phyloP scores from a whole-genome alignment of 2,797 vertebrate species.

The Lithobates pipiens region DNA sequence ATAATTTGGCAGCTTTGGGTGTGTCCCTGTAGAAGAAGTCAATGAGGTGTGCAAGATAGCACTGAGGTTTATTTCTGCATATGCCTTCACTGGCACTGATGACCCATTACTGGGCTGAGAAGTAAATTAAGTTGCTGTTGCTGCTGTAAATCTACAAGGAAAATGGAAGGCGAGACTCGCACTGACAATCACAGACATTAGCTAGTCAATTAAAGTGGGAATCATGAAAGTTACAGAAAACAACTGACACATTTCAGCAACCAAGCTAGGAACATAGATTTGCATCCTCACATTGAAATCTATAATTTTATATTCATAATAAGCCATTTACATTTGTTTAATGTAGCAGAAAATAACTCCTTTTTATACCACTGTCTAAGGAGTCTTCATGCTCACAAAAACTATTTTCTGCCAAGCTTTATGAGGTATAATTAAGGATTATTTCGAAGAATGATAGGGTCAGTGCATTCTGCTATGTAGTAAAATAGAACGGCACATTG shows the following conservation, averaged over 20 bases:
- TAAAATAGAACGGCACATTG: conserved; percentile 30
- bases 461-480: conserved; percentile 42
- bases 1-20: neutral
- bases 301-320: conserved; percentile 45
- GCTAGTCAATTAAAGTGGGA: conserved; percentile 33
- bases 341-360: conserved; percentile 45
- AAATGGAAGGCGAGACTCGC: neutral
- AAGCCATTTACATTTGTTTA: conserved; percentile 49
- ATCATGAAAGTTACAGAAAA: conserved; percentile 27
- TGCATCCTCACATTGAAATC: conserved; percentile 24
- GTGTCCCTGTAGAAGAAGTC: neutral
- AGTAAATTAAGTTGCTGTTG: conserved; percentile 9
- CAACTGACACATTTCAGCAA: conserved; percentile 29
- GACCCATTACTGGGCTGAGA: conserved; percentile 7
- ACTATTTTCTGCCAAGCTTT: conserved; percentile 49
- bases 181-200: conserved; percentile 1
- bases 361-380: conserved; percentile 34
- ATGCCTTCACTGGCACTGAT: neutral
- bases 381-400: conserved; percentile 22
- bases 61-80: neutral
- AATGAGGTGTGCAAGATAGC: neutral
- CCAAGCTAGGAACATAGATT: conserved; percentile 30
- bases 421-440: conserved; percentile 53
- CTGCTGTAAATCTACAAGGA: conserved; percentile 2
- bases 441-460: conserved; percentile 54